Base-by-base conservation (phyloP, 2,888 invertebrate genomes). In the Lasioglossum lativentre region DNA sequence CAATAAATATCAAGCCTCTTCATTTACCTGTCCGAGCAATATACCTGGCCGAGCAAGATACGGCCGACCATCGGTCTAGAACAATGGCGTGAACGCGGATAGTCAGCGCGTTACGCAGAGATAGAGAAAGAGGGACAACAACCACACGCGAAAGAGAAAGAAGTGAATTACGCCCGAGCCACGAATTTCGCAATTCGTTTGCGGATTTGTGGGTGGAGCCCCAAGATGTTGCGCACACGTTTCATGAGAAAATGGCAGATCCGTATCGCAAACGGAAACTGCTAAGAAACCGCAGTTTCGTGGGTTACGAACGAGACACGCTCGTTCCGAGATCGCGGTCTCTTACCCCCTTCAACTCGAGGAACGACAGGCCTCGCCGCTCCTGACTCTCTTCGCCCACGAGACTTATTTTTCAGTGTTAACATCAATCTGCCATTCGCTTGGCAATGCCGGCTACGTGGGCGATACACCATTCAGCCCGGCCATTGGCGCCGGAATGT, bases 231-330 rank as follows among this genome's bases (percentile, higher is more conserved):
- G 70, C 80, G 56, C 80, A 74, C 72, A 74, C 47, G 85, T 56
- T 78, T 89, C 84, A 77, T 42, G 89, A 87, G 90, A 86, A 90
- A 90, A 90, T 89, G 89, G 90, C 87, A 89, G 90, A 90, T 90
- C 86, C 78, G 86, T 90, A 90, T 90, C 90, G 83, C 70, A 77
- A n/a, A 23, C 34, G 42, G 40, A 78, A 73, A 68, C 68, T n/a
- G 47, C 56, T 56, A 59, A 63, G 59, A 38, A 56, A 42, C 47
- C 75, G 72, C 73, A 79, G 83, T 88, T 89, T 89, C 84, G 83
- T 79, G 75, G 40, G 52, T 84, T 79, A 77, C 81, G 78, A 75
- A 77, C 73, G 72, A 76, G 81, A 59, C 75, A 66, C 80, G 83
- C 66, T 38, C 68, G 68, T 66, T 66, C 66, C 52, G 52, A 52